phyloP scores from a whole-genome alignment of 2,113 vertebrate species.

The Elaphurus davidianus region DNA sequence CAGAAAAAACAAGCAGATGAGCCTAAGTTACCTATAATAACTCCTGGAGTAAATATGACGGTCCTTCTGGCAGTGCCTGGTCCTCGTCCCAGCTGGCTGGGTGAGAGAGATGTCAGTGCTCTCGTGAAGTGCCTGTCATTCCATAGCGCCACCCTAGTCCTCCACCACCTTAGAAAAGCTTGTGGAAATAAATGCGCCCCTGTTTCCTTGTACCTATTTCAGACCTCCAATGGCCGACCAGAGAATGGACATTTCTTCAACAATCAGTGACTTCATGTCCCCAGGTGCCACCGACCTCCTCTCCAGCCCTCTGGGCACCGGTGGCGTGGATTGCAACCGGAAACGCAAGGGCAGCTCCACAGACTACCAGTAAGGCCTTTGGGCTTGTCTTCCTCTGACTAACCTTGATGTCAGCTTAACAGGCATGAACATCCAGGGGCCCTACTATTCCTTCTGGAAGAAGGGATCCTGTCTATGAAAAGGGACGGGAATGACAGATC shows the following conservation, averaged over 20 bases:
- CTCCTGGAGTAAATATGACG: not conserved
- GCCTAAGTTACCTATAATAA: not conserved
- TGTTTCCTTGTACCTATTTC: not conserved
- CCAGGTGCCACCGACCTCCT: constrained; percentile 94
- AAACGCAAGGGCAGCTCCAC: constrained; percentile 98
- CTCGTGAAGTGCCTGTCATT: too few species aligned
- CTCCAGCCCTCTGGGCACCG: constrained; percentile 92
- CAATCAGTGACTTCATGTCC: constrained; percentile 99
- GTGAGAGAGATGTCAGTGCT: not conserved
- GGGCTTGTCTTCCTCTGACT: not conserved
- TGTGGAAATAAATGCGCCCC: not conserved
- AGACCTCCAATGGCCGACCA: constrained; percentile 99
- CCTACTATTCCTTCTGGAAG: not conserved
- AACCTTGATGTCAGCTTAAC: not conserved
- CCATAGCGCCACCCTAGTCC: not conserved
- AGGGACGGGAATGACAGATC: not conserved
- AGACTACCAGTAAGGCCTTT: constrained; percentile 93
- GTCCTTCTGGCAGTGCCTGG: not conserved
- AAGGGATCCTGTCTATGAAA: not conserved
- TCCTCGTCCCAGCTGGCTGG: not conserved
- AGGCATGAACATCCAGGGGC: not conserved
- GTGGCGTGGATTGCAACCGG: constrained; percentile 94
- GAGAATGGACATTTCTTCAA: constrained; percentile 99
- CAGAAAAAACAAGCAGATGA: not conserved
- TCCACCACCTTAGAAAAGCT: not conserved